Base-by-base conservation (phyloP, 2,113 vertebrate genomes). In the Pelodiscus sinensis region DNA sequence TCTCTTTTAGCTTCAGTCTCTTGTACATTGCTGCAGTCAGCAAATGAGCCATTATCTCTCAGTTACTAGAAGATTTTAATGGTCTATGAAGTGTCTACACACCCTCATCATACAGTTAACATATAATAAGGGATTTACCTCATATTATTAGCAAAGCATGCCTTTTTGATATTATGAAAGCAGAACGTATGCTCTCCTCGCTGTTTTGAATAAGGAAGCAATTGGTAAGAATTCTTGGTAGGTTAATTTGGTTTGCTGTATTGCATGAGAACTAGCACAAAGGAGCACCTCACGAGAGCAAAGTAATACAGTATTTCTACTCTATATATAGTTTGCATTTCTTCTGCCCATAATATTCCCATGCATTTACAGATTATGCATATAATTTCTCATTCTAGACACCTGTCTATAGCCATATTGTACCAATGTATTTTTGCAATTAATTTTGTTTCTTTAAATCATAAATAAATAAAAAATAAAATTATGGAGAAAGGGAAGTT, bases 11-110 rank as follows among this genome's bases (percentile, higher is more conserved):
- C 90, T 97, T 96, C 94, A 96, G 92, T 97, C 96, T 97, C 92
- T 81, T 96, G 73, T 94, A 93, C 87, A 89, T 94, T 94, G 89
- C 96, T 96, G 57, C 91, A 98, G 96, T 97, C 94, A 96, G 97
- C 96, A 97, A 98, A 97, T 97, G 97, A 98, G 95, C 54, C 93
- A 98, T 98, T 97, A 96, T 96, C 96, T 95, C 96, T 97, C 95
- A 97, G 97, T 97, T 98, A 96, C 97, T 96, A 84, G 94, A 96
- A 95, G 95, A 79, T 97, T 97, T 97, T 98, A 98, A 98, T 97
- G 96, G 94, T 96, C 96, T 96, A 94, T 96, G 97, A 98, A 97
- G 85, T 97, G 94, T 97, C 97, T 96, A 93, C 81, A 95, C 94
- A 96, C 77, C 94, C 94, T 94, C 92, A 97, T 97, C 56, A 52